Evolutionary conservation across 2,113 vertebrate genomes (phyloP).

Genomic region (Dipodomys spectabilis): DNA sequence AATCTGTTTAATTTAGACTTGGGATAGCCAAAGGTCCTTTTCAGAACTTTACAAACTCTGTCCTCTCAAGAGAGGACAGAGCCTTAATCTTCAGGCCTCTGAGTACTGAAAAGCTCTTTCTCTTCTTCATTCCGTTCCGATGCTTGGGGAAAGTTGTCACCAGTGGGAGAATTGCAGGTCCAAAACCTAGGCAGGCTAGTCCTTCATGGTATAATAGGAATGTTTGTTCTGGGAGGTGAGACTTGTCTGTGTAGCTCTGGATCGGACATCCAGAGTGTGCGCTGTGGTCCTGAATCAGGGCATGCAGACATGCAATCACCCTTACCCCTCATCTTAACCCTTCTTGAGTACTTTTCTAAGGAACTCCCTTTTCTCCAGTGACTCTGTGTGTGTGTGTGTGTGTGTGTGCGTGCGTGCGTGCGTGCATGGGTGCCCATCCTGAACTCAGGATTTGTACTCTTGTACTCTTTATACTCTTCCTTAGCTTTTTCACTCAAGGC

Average conservation of each 20-base stretch:
- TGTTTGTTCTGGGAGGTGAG: not conserved
- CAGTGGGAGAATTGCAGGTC: not conserved
- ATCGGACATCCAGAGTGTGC: not conserved
- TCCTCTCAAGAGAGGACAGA: too few species aligned
- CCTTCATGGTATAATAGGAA: not conserved
- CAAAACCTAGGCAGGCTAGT: too few species aligned
- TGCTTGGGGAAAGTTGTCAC: not conserved
- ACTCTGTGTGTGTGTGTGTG: not conserved
- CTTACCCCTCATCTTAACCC: not conserved
- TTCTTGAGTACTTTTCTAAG: not conserved
- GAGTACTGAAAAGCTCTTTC: not conserved
- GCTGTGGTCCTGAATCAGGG: not conserved
- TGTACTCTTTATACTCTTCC: too few species aligned
- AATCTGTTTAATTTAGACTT: conserved; percentile 1
- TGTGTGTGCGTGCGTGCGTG: too few species aligned
- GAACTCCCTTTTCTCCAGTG: not conserved
- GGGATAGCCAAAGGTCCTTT: not conserved
- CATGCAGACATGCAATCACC: not conserved
- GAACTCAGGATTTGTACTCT: too few species aligned
- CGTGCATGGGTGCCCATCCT: too few species aligned
- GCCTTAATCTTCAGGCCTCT: not conserved
- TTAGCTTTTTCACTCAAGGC: too few species aligned
- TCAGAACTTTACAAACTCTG: not conserved
- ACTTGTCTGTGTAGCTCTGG: not conserved
- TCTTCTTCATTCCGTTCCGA: not conserved